phyloP scores from a whole-genome alignment of 2,113 vertebrate species.

The Nyctibius bracteatus region DNA sequence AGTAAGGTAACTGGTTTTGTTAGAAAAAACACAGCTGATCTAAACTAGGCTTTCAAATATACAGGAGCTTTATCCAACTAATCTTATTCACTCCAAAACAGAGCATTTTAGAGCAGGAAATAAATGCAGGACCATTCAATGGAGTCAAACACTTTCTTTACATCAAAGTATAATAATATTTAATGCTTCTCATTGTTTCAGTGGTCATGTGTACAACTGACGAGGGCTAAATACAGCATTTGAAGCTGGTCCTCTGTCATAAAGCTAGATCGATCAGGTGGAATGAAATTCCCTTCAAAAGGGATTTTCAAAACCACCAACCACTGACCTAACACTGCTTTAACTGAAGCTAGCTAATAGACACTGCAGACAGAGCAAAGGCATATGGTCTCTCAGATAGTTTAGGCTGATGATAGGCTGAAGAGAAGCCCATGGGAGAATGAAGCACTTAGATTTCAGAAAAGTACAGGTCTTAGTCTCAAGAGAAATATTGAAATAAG shows the following conservation, averaged over 20 bases:
- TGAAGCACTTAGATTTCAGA: not conserved
- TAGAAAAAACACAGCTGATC: not conserved
- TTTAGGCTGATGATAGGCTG: not conserved
- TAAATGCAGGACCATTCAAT: not conserved
- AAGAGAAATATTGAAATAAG: not conserved
- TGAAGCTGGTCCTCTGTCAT: not conserved
- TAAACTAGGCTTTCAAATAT: not conserved
- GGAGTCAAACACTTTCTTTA: not conserved
- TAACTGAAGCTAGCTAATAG: not conserved
- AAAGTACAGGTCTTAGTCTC: not conserved
- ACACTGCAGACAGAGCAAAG: not conserved
- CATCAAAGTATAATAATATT: not conserved
- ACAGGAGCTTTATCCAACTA: not conserved
- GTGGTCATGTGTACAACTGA: not conserved
- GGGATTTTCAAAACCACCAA: not conserved
- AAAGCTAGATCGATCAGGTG: not conserved
- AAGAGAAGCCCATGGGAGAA: not conserved
- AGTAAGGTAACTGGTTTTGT: not conserved
- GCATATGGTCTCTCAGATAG: accelerated
- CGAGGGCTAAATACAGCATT: not conserved
- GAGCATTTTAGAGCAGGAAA: not conserved
- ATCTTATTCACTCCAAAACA: not conserved
- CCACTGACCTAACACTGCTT: not conserved
- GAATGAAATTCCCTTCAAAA: not conserved
- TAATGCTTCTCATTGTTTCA: not conserved